These are phyloP conservation scores for Scotopteryx bipunctaria DNA, from an alignment of 2,888 invertebrate species.

Conservation along the genomic window DNA sequence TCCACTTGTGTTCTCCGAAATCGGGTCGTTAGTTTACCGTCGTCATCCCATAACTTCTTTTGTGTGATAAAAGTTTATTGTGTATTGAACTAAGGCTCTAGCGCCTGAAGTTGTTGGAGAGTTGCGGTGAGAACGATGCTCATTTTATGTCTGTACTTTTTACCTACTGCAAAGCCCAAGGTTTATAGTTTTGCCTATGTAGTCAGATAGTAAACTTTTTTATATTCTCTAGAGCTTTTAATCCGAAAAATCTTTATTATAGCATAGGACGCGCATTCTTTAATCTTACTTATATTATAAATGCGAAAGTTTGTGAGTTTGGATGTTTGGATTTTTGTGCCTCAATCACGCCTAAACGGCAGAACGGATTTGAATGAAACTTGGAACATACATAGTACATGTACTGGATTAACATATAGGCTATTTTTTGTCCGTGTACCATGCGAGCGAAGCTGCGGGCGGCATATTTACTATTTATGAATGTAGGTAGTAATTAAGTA, in stretches of 20 bases:
- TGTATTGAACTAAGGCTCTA: conserved; percentile 28
- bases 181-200: background rate
- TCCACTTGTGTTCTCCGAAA: conserved; percentile 36
- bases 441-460: too few relatives aligned
- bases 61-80: conserved; percentile 37
- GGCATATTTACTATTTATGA: too few relatives aligned
- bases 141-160: conserved; percentile 18
- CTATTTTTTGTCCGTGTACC: too few relatives aligned
- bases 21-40: conserved; percentile 34
- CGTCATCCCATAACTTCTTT: conserved; percentile 35
- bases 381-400: too few relatives aligned
- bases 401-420: too few relatives aligned
- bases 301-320: too few relatives aligned
- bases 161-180: conserved; percentile 4
- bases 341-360: too few relatives aligned
- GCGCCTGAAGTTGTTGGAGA: conserved; percentile 24
- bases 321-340: too few relatives aligned
- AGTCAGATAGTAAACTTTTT: background rate
- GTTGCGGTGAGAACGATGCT: conserved; percentile 25
- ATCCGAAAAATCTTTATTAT: background rate
- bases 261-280: background rate
- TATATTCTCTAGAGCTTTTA: background rate
- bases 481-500: too few relatives aligned
- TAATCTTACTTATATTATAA: too few relatives aligned
- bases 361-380: too few relatives aligned